Evolutionary conservation across 2,797 vertebrate species (phyloP), one percentile per base, ranked within the genome.

Genomic region (Enteromius trimaculatus): DNA sequence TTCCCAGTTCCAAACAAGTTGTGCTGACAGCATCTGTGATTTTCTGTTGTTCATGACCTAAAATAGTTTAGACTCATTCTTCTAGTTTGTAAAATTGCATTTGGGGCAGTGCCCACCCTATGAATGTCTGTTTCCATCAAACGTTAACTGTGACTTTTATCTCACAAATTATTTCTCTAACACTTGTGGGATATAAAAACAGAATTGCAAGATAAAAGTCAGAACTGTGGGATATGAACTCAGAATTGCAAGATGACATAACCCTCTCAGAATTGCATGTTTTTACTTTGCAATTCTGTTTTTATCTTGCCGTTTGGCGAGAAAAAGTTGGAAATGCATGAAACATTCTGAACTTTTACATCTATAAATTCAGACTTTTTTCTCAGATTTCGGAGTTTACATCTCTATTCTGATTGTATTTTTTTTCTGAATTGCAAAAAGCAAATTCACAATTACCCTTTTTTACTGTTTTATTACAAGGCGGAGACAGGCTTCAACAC

Each of bases 1-100:
- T 60, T 47, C n/a, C 49, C 23, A 68, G 51, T 58, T 77, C 14
- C 29, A 77, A 77, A 19, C 19, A 47, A 42, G 21, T 34, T 53
- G 10, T 74, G 13, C 29, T 74, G 71, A 51, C 9, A 51, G 70
- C 70, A 74, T 72, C 77, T 79, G 44, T 16, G 29, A 37, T 16
- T 53, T 34, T 77, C 51, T 71, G 21, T 10, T 9, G 34, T 77
- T 39, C 29, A 58, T 31, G 19, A 5, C 13, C 13, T 21, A 23
- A 37, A 55, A 71, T 47, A 34, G 9, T 72, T 72, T 31, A 1
- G 26, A 51, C 17, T 72, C 16, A 21, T 51, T 29, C 26, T 29
- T 72, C 4, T 10, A 72, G 7, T 49, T 70, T 3, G n/a, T 70
- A 47, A 70, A 70, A 71, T 17, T 19, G 26, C 9, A 51, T 72